Evolutionary conservation across 2,888 invertebrate genomes (phyloP), one percentile per base, ranked within the genome.

Genomic region (Gryllus longicercus): DNA sequence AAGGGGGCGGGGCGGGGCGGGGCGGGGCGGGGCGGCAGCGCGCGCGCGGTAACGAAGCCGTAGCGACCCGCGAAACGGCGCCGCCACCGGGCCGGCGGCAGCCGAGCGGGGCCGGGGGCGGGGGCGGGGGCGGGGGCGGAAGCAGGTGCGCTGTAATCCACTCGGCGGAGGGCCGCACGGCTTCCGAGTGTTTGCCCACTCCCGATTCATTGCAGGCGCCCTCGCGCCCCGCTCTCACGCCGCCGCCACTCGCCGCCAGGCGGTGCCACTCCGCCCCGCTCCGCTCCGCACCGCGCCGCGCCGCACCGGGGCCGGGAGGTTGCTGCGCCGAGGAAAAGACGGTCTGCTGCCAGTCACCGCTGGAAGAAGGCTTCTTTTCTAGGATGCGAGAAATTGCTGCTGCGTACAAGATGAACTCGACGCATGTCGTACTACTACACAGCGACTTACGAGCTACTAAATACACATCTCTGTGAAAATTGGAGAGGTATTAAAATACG

Each of bases 81-180:
- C 16, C 63, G 63, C 14, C 16, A 2, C 2, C 63, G 4, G 38
- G 12, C 2, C 14, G 2, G 51, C 12, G 18, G 51, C 18, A 18
- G 51, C 2, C 12, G 51, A 16, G 18, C 51, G 14, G 51, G 51
- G 18, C 18, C 51, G 51, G 14, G 51, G 63, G 18, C 2, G 63
- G 18, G 63, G 18, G 63, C 5, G 2, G 16, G 38, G 63, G 63
- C 18, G 3, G 63, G 14, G 63, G 14, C 5, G 63, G 63, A 63
- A 63, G 63, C 63, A 63, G 63, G 63, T 63, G n/a, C 63, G 63
- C 63, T 63, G 16, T 63, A 63, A 63, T 63, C 63, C 63, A 63
- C 63, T 63, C 63, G n/a, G 63, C 63, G n/a, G 38, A 63, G 16
- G 63, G 63, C n/a, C n/a, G 63, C 16, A 63, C 63, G 63, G 63